These are phyloP conservation scores for Bombyx mori DNA, from an alignment of 1,140 invertebrate species.

Conservation along the genomic window DNA sequence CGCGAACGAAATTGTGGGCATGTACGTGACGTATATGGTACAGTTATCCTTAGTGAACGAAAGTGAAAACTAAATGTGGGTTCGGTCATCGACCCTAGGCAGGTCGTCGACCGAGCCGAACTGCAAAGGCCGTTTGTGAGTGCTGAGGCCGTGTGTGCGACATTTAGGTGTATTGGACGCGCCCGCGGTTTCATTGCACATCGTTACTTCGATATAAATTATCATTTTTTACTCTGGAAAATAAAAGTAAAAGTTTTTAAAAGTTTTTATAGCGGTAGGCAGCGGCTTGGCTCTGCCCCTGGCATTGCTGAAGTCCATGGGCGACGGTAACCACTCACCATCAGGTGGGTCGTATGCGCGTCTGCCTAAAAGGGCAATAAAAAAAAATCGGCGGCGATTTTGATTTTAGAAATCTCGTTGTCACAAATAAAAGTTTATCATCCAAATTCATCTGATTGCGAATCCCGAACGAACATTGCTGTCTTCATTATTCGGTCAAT, in stretches of 20 bases:
- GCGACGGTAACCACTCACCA: too few species aligned
- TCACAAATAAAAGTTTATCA: too few species aligned
- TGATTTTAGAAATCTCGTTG: too few species aligned
- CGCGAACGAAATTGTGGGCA: constrained; percentile 34
- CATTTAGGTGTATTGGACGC: constrained; percentile 51
- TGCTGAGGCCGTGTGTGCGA: constrained; percentile 62
- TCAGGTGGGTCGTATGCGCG: too few species aligned
- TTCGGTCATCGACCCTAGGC: constrained; percentile 51
- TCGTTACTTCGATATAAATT: not conserved
- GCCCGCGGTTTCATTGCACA: constrained; percentile 43
- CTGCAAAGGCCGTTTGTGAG: constrained; percentile 69
- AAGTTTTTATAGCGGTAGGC: not conserved
- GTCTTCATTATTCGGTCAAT: too few species aligned
- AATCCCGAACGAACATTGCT: too few species aligned
- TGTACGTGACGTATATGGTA: constrained; percentile 63
- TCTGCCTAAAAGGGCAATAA: too few species aligned
- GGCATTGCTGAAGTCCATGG: too few species aligned
- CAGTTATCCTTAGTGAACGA: constrained; percentile 70
- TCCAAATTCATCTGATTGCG: too few species aligned
- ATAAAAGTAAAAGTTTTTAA: constrained; percentile 1
- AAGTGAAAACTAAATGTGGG: constrained; percentile 69
- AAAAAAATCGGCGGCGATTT: too few species aligned
- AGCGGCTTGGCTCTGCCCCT: too few species aligned
- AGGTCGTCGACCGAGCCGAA: constrained; percentile 63
- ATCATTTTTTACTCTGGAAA: not conserved